Evolutionary conservation across 1,140 invertebrate genomes (phyloP).

Genomic region (Mamestra configurata): DNA sequence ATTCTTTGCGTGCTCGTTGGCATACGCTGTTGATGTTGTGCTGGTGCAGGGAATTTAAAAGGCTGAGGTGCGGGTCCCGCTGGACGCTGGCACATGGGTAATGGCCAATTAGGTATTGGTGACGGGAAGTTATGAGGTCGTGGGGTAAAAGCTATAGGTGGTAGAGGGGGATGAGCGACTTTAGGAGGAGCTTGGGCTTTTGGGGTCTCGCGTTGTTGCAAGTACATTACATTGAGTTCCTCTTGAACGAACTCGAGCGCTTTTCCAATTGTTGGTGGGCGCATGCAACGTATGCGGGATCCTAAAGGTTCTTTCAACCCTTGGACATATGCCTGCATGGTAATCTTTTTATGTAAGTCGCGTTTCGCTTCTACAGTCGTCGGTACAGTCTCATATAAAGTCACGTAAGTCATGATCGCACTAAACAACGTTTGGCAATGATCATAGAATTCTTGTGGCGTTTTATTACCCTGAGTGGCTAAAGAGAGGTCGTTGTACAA

Average conservation of each 20-base stretch:
- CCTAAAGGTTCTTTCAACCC: background rate
- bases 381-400: background rate
- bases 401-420: background rate
- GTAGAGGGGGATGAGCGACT: background rate
- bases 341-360: background rate
- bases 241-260: background rate
- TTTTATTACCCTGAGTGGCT: background rate
- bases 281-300: too few species aligned
- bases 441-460: slow-evolving; percentile 3
- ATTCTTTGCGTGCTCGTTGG: too few species aligned
- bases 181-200: background rate
- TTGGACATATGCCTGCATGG: background rate
- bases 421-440: background rate
- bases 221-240: slow-evolving; percentile 2
- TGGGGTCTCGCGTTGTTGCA: slow-evolving; percentile 3
- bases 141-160: background rate
- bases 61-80: background rate
- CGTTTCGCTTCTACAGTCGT: background rate
- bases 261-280: background rate
- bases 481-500: slow-evolving; percentile 1
- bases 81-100: background rate
- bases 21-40: too few species aligned
- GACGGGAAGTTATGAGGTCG: background rate
- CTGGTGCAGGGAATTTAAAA: slow-evolving; percentile 7
- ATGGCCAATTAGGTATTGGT: background rate